Conservation (phyloP, 2,797 vertebrate species). For the Prunella strophiata region DNA sequence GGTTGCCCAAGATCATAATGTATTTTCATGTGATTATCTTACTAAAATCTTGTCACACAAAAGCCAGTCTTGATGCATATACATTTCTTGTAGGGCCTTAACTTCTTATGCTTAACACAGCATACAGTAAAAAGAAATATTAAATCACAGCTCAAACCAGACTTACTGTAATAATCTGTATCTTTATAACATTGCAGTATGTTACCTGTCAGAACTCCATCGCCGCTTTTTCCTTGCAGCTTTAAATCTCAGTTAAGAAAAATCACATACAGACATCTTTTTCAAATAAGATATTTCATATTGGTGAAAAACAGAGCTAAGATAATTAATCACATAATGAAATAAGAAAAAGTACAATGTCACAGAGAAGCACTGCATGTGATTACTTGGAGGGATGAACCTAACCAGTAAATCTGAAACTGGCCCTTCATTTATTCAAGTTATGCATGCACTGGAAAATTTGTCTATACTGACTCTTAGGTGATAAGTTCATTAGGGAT, state of each 20-base stretch:
- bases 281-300: background rate
- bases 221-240: conserved; percentile 61
- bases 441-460: background rate
- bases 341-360: background rate
- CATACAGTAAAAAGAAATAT: background rate
- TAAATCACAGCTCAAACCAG: background rate
- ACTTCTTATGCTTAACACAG: background rate
- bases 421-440: background rate
- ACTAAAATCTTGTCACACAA: background rate
- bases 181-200: background rate
- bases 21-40: background rate
- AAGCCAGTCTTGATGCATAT: background rate
- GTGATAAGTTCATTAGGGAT: background rate
- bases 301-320: background rate
- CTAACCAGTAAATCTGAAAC: background rate
- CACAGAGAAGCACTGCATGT: background rate
- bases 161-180: background rate
- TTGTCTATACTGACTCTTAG: background rate
- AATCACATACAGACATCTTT: background rate
- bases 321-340: background rate
- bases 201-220: conserved; percentile 72
- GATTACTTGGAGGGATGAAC: background rate
- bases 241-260: conserved; percentile 62
- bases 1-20: background rate
- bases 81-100: background rate